Evolutionary conservation across 92 coral and sea anemone genomes (phyloP).

Genomic region (Zoanthus sansibaricus): DNA sequence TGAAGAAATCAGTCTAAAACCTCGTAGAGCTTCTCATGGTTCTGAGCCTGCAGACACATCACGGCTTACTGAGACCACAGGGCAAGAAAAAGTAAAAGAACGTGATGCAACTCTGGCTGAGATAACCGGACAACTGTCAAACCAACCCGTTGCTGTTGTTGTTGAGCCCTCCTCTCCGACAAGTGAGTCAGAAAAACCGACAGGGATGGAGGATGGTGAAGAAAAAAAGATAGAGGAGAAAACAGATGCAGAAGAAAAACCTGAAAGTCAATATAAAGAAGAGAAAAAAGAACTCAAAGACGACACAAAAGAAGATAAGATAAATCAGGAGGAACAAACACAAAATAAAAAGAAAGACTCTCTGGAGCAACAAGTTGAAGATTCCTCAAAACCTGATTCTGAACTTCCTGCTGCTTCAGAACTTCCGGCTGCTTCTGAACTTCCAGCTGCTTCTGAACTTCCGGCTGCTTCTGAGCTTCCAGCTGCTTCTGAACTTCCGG

Average conservation of each 20-base stretch:
- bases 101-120: background rate
- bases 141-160: conserved; percentile 2
- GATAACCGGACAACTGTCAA: conserved; percentile 7
- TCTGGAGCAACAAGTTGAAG: background rate
- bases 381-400: background rate
- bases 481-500: background rate
- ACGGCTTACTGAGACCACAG: background rate
- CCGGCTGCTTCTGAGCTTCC: background rate
- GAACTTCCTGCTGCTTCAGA: no score
- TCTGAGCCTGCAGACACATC: conserved; percentile 18
- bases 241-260: background rate
- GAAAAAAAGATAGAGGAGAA: background rate
- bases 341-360: background rate
- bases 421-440: background rate
- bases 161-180: conserved; percentile 18
- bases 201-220: background rate
- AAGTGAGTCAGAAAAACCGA: conserved; percentile 11
- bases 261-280: background rate
- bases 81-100: background rate
- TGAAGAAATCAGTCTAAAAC: conserved; percentile 9
- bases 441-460: background rate
- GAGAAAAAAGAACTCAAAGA: background rate
- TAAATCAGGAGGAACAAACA: background rate
- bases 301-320: background rate
- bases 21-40: conserved; percentile 25